Base-by-base conservation (phyloP, 2,888 invertebrate genomes). In the Chrysina gloriosa region DNA sequence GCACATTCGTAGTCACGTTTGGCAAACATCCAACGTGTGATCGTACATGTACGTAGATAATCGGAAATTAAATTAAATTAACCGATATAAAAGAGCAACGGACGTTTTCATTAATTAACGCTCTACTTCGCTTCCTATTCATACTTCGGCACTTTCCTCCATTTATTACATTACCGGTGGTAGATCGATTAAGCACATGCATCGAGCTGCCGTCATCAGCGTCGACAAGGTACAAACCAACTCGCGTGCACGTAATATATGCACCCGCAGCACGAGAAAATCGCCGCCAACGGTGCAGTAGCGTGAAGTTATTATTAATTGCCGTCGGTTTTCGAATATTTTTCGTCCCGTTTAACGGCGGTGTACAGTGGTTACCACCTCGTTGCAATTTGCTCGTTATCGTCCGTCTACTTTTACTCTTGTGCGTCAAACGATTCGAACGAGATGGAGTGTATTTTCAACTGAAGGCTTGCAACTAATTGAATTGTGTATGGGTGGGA, bases 1-100 rank as follows among this genome's bases (percentile, higher is more conserved):
- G n/a, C n/a, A 39, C 16, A 39, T 39, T 39, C 39, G 14, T 14
- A 39, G 39, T 39, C 39, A 39, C 39, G 39, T 39, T 39, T 39
- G 14, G 39, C 39, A 39, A 39, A 39, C 39, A 39, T 39, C 39
- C 11, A 11, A 39, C 39, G 3, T 16, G 39, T 16, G 11, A 3
- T 3, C 11, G 11, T 4, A 11, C 7, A n/a, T n/a, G n/a, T n/a
- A n/a, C n/a, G n/a, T n/a, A n/a, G 1, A 3, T 39, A 39, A 39
- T 3, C 39, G 39, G 39, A 39, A 39, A 16, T 39, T 39, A 39
- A n/a, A 39, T 39, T 39, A 39, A 39, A 39, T 39, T 16, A 39
- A 39, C 39, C 39, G 39, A 3, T n/a, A 39, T 16, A 39, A 7
- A 39, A 1, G 39, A 9, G 39, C 14, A 39, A n/a, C 39, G 16